A percentile compares a stretch with the other conserved stretches of the same genome.
These are phyloP conservation scores for Petrophora chlorosata DNA, from an alignment of 2,888 invertebrate species.

Conservation along the genomic window DNA sequence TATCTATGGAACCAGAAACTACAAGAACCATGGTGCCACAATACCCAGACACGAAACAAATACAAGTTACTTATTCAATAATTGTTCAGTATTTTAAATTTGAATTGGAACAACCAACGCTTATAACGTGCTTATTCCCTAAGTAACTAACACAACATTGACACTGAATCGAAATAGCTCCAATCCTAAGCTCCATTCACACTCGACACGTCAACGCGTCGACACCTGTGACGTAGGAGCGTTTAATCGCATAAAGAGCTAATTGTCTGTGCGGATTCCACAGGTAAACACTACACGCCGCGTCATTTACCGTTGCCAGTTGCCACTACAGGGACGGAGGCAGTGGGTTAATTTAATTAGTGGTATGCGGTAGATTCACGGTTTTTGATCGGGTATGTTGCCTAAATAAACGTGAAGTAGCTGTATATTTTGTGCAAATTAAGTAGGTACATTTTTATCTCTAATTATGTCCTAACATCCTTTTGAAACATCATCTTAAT, in stretches of 20 bases:
- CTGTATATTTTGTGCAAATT: no score
- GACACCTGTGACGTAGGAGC: slow-evolving; percentile 66
- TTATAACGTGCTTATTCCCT: no score
- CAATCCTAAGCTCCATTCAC: slow-evolving; percentile 47
- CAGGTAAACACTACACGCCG: slow-evolving; percentile 75
- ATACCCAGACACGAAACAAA: no score
- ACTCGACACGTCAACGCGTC: slow-evolving; percentile 44
- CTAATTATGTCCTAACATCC: no score
- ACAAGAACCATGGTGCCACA: no score
- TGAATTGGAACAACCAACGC: no score
- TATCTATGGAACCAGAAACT: no score
- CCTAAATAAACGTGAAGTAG: neutral
- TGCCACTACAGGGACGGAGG: slow-evolving; percentile 42
- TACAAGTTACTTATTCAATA: no score
- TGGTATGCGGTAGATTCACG: slow-evolving; percentile 10
- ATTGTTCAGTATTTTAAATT: no score
- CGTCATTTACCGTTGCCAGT: slow-evolving; percentile 55
- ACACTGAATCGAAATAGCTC: slow-evolving; percentile 50
- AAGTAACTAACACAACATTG: neutral
- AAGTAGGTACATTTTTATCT: no score
- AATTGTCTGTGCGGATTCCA: slow-evolving; percentile 81
- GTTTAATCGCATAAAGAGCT: slow-evolving; percentile 80
- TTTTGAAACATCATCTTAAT: no score
- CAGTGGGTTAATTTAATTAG: slow-evolving; percentile 22
- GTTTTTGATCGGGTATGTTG: slow-evolving; percentile 3